Evolutionary conservation across 2,797 vertebrate species (phyloP).

Genomic region (Fratercula arctica): DNA sequence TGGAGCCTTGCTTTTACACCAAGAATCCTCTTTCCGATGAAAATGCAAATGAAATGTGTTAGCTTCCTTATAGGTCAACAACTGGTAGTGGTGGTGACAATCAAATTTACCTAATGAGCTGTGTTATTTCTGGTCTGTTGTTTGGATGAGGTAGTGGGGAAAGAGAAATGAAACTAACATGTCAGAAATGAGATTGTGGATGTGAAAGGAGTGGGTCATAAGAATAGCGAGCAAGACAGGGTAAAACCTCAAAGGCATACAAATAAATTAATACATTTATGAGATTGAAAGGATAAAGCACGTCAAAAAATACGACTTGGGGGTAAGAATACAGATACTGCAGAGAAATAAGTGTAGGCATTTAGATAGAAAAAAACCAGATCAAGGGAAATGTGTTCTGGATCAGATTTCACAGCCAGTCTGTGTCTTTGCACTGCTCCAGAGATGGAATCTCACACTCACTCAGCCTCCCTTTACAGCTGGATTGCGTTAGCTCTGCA

Average conservation of each 20-base stretch:
- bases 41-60: background rate
- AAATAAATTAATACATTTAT: slow-evolving; percentile 8
- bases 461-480: background rate
- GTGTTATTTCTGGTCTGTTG: background rate
- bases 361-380: background rate
- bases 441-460: background rate
- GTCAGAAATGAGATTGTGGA: background rate
- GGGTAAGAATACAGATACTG: background rate
- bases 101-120: background rate
- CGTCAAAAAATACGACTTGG: background rate
- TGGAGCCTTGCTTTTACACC: background rate
- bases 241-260: background rate
- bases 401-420: background rate
- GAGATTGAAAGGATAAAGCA: slow-evolving; percentile 3
- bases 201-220: background rate
- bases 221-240: background rate
- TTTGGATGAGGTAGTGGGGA: background rate
- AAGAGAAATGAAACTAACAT: background rate
- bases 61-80: background rate
- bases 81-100: background rate
- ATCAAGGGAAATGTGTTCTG: background rate
- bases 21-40: background rate
- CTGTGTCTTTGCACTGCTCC: background rate
- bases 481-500: background rate
- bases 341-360: background rate